Conservation (phyloP, 2,888 invertebrate species). For the Bellardia pandia region DNA sequence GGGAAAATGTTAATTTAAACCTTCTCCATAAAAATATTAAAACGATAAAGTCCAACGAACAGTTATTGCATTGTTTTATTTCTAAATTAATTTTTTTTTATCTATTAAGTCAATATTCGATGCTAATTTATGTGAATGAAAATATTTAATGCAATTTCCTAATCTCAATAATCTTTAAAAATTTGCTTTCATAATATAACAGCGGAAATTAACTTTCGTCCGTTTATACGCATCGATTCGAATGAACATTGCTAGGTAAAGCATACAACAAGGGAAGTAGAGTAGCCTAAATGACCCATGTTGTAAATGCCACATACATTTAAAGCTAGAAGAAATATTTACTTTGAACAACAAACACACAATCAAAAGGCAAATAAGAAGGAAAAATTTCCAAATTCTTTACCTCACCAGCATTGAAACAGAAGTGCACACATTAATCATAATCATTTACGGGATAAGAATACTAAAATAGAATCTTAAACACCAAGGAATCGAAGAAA, state of each 20-base stretch:
- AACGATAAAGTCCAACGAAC: not conserved
- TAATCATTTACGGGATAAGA: conserved; percentile 67
- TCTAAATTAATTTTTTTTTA: not conserved
- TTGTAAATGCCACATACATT: conserved; percentile 41
- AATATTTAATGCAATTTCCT: conserved; percentile 32
- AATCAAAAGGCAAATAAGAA: conserved; percentile 9
- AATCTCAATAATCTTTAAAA: conserved; percentile 42
- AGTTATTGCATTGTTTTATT: not conserved
- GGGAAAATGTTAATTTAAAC: not conserved
- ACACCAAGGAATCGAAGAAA: conserved; percentile 58
- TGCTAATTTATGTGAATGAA: not conserved
- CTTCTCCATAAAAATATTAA: conserved; percentile 3
- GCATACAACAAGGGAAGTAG: conserved; percentile 9
- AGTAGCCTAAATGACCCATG: conserved; percentile 36
- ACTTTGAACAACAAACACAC: not conserved
- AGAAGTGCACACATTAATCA: conserved; percentile 73
- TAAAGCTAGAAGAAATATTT: conserved; percentile 5
- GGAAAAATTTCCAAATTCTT: conserved; percentile 32
- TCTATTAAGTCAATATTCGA: not conserved
- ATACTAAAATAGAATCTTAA: conserved; percentile 61
- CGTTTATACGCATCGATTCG: conserved; percentile 29
- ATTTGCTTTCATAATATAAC: conserved; percentile 38
- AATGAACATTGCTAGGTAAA: conserved; percentile 17
- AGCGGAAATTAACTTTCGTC: conserved; percentile 51
- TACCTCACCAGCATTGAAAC: conserved; percentile 50